phyloP scores from a whole-genome alignment of 64 coral and sea anemone genomes.

The Platygyra sinensis region DNA sequence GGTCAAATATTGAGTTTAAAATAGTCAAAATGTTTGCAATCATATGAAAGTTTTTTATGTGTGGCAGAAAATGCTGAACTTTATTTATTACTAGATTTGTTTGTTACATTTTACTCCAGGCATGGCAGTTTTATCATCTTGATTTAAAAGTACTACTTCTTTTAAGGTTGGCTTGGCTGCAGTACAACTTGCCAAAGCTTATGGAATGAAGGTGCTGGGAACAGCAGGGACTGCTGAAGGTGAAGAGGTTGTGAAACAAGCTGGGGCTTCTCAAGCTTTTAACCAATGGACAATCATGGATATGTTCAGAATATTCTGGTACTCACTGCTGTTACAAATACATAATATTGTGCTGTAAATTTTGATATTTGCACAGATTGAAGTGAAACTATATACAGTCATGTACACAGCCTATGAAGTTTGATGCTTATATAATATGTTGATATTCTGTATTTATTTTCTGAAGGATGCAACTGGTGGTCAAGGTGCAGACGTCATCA shows the following conservation, averaged over 20 bases:
- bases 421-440: not conserved
- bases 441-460: not conserved
- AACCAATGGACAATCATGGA: conserved; percentile 73
- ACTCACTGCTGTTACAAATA: no score
- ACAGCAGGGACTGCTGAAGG: conserved; percentile 85
- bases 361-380: no score
- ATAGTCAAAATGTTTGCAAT: no score
- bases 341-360: no score
- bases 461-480: conserved; percentile 77
- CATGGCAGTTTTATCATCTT: not conserved
- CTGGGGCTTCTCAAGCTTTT: conserved; percentile 85
- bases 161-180: conserved; percentile 93
- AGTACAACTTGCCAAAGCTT: conserved; percentile 81
- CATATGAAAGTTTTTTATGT: no score
- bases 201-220: conserved; percentile 86
- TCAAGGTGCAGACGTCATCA: conserved; percentile 75
- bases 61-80: no score
- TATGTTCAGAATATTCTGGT: conserved; percentile 83
- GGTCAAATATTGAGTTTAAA: no score
- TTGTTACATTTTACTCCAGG: no score
- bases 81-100: no score
- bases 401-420: no score
- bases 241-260: conserved; percentile 72
- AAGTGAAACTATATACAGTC: no score
- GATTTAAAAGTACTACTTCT: no score